Conservation (phyloP, 1,140 invertebrate genomes). For the Xylocopa sonorina region DNA sequence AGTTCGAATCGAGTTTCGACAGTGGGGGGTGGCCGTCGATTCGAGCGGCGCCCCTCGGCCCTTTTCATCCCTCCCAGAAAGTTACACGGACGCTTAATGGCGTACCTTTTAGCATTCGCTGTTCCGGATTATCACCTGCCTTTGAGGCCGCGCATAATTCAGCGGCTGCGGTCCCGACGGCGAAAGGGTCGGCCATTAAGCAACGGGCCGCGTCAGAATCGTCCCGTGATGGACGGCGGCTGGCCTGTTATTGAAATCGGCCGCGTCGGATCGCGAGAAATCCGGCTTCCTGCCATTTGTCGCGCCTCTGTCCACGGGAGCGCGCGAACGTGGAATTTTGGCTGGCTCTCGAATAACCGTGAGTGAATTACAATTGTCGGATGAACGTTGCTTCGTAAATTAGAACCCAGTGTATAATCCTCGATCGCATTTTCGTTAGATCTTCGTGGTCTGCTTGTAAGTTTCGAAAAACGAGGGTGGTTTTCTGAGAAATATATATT, state of each 20-base stretch:
- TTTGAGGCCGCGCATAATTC: slow-evolving; percentile 50
- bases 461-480: too few species aligned
- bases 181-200: too few species aligned
- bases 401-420: too few species aligned
- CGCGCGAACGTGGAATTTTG: too few species aligned
- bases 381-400: too few species aligned
- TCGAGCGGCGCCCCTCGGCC: not conserved
- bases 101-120: slow-evolving; percentile 50
- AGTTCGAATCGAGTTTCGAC: slow-evolving; percentile 52
- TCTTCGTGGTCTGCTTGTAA: too few species aligned
- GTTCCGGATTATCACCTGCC: slow-evolving; percentile 53
- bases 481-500: too few species aligned
- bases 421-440: too few species aligned
- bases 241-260: not conserved
- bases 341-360: too few species aligned
- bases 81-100: slow-evolving; percentile 54
- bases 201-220: not conserved
- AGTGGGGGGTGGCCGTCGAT: slow-evolving; percentile 19
- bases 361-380: too few species aligned
- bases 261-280: not conserved
- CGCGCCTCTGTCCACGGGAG: too few species aligned
- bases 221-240: slow-evolving; percentile 6
- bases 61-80: slow-evolving; percentile 45
- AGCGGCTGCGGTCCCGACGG: not conserved
- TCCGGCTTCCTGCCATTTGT: not conserved